Evolutionary conservation across 2,888 invertebrate species (phyloP).

Genomic region (Sarcophaga rosellei): DNA sequence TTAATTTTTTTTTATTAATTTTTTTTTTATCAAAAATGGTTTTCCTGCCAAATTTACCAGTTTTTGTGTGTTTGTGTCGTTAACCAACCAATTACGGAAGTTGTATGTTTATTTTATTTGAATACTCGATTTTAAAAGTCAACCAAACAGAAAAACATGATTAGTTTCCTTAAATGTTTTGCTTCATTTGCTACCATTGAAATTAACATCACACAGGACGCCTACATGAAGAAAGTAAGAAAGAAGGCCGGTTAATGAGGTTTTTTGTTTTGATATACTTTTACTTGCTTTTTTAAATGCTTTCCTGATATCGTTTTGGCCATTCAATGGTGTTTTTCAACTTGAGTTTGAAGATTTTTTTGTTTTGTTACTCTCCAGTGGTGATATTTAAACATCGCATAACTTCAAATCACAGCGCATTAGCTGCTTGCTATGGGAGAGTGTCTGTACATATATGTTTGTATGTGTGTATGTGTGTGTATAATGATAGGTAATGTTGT

Average conservation of each 20-base stretch:
- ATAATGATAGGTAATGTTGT: too few relatives aligned
- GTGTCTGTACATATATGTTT: background rate
- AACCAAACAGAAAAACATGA: background rate
- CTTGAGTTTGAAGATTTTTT: background rate
- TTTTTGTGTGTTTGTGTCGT: too few relatives aligned
- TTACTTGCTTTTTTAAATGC: slow-evolving; percentile 28
- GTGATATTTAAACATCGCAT: slow-evolving; percentile 39
- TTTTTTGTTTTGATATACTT: slow-evolving; percentile 19
- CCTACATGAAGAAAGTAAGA: slow-evolving; percentile 18
- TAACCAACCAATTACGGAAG: too few relatives aligned
- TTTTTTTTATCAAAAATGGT: too few relatives aligned
- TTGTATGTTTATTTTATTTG: background rate
- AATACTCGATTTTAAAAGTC: too few relatives aligned
- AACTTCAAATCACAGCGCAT: slow-evolving; percentile 9
- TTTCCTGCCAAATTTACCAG: too few relatives aligned
- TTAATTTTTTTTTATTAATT: too few relatives aligned
- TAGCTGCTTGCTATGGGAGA: background rate
- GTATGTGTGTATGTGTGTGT: too few relatives aligned
- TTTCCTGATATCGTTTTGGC: slow-evolving; percentile 30
- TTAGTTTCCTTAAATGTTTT: slow-evolving; percentile 27
- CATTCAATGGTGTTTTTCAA: background rate
- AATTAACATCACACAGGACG: background rate
- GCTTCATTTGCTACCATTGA: slow-evolving; percentile 4
- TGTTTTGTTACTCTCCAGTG: background rate
- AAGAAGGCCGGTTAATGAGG: background rate